Evolutionary conservation across 2,113 vertebrate genomes (phyloP), one percentile per base, ranked within the genome.

Genomic region (Cyprinodon variegatus): DNA sequence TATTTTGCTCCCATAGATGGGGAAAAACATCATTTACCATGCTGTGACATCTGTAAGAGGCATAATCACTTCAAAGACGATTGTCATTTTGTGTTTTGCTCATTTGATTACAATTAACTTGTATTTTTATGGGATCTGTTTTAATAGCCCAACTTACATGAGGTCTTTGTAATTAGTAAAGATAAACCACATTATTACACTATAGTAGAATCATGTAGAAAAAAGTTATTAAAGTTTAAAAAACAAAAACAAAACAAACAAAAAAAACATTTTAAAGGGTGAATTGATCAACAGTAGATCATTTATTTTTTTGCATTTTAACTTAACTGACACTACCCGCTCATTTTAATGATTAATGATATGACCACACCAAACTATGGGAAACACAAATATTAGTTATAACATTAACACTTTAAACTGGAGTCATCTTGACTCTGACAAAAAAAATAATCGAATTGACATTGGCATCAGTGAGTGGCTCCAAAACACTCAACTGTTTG

Each of bases 21-120:
- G 63, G 63, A 87, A 68, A 80, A 82, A 61, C 69, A 61, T 78
- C 69, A 61, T 78, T 86, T 78, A 83, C 71, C 76, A 77, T 79
- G 78, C 72, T 66, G 74, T n/a, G 79, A 71, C 70, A 83, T 83
- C 53, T 86, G 78, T 73, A 45, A 61, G 41, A 57, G 61, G 59
- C 38, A 59, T 61, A 53, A 75, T 83, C 38, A 59, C 73, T 86
- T 63, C 68, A 48, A 71, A 67, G 48, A 68, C 17, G 22, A 77
- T 50, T 48, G 38, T 45, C 72, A 64, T 2, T 77, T 65, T 14
- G 5, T 1, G 43, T 67, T 78, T 59, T 79, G 5, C 7, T 67
- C 12, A 5, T 65, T 39, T 0, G 12, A 61, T 67, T 41, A 37
- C 43, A 41, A 39, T 41, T 20, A 13, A 38, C 36, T 61, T 77